These are phyloP conservation scores for Regulus satrapa DNA, from an alignment of 2,113 vertebrate genomes.

Conservation along the genomic window DNA sequence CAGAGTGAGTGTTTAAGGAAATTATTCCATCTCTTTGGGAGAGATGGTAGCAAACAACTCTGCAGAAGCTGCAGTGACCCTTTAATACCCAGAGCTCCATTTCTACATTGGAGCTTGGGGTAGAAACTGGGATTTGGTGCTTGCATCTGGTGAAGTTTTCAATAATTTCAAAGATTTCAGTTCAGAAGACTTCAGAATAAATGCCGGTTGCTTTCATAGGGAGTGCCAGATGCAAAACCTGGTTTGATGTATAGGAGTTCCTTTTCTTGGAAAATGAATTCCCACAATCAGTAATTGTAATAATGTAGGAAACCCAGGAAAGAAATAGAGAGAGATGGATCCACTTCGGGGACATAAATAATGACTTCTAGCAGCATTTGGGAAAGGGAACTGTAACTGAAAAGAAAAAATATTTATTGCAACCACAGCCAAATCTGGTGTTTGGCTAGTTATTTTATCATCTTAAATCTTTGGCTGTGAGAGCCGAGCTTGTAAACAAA, in stretches of 20 bases:
- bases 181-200: neutral
- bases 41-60: neutral
- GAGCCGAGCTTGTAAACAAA: neutral
- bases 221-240: neutral
- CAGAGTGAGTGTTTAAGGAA: neutral
- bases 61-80: neutral
- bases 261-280: neutral
- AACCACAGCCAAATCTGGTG: neutral
- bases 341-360: neutral
- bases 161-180: neutral
- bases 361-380: neutral
- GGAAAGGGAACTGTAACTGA: neutral
- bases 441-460: conserved; percentile 45
- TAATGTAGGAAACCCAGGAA: neutral
- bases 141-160: neutral
- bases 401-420: neutral
- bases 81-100: neutral
- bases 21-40: neutral
- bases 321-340: neutral
- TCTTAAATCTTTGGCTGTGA: conserved; percentile 49
- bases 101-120: neutral
- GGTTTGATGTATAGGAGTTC: neutral
- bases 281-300: neutral
- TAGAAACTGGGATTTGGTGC: neutral
- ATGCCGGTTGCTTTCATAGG: neutral